phyloP scores from a whole-genome alignment of 2,888 invertebrate genomes.

The Rapana venosa region DNA sequence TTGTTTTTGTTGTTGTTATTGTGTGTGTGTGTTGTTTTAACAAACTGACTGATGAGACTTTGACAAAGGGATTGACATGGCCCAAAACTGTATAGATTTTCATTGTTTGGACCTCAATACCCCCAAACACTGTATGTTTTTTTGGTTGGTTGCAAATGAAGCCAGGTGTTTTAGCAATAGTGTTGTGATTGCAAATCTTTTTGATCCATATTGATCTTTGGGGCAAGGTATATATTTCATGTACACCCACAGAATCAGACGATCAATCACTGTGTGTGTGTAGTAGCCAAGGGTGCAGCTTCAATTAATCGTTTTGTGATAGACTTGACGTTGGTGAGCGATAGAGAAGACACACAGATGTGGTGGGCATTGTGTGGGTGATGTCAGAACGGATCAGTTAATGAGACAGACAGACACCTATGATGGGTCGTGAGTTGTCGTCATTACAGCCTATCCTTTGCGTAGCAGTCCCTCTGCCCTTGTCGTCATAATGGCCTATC shows the following conservation, averaged over 20 bases:
- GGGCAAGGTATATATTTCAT: neutral
- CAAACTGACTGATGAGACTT: too few species aligned
- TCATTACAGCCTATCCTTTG: too few species aligned
- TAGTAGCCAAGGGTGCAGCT: neutral
- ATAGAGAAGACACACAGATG: neutral
- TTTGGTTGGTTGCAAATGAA: neutral
- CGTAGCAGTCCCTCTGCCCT: too few species aligned
- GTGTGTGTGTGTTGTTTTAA: too few species aligned
- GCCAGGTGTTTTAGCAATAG: neutral
- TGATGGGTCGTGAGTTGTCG: neutral
- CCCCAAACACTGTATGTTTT: neutral
- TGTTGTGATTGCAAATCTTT: neutral
- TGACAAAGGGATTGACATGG: too few species aligned
- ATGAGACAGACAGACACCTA: neutral
- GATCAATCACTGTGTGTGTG: neutral
- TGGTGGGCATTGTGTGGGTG: neutral
- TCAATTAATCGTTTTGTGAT: neutral
- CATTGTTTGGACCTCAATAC: too few species aligned
- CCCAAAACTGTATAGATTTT: too few species aligned
- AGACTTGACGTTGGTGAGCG: neutral
- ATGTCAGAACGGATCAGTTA: neutral
- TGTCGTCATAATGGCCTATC: too few species aligned
- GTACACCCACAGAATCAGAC: neutral
- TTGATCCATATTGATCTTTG: neutral
- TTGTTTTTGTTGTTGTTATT: too few species aligned